Evolutionary conservation across 2,888 invertebrate species (phyloP).

Genomic region (Yponomeuta cagnagella): DNA sequence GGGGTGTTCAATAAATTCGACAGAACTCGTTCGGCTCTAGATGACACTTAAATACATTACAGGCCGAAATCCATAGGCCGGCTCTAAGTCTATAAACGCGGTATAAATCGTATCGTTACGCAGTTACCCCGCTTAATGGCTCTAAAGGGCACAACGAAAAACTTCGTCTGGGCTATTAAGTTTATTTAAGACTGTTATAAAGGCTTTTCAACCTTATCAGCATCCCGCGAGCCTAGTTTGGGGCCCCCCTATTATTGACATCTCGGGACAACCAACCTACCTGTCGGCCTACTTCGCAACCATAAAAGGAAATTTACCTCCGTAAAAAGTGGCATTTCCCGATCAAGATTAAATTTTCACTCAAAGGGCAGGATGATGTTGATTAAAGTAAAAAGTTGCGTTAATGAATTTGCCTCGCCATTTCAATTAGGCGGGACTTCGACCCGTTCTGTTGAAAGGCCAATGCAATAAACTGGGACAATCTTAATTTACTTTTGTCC

Average conservation of each 20-base stretch:
- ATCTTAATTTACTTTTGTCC: constrained; percentile 56
- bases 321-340: neutral
- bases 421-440: constrained; percentile 36
- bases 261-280: constrained; percentile 34
- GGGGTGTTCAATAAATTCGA: constrained; percentile 15
- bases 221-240: constrained; percentile 53
- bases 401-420: constrained; percentile 8
- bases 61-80: constrained; percentile 46
- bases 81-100: constrained; percentile 60
- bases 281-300: neutral
- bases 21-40: constrained; percentile 48
- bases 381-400: neutral
- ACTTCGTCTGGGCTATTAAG: constrained; percentile 67
- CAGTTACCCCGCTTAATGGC: constrained; percentile 48
- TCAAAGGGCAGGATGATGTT: neutral
- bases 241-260: constrained; percentile 54
- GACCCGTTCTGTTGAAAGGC: constrained; percentile 37
- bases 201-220: constrained; percentile 69
- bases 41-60: constrained; percentile 57
- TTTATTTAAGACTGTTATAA: constrained; percentile 73
- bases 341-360: constrained; percentile 2
- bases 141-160: constrained; percentile 66
- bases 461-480: constrained; percentile 45
- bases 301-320: neutral
- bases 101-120: constrained; percentile 67